Evolutionary conservation across 2,113 vertebrate species (phyloP).

Genomic region (Cepphus grylle): DNA sequence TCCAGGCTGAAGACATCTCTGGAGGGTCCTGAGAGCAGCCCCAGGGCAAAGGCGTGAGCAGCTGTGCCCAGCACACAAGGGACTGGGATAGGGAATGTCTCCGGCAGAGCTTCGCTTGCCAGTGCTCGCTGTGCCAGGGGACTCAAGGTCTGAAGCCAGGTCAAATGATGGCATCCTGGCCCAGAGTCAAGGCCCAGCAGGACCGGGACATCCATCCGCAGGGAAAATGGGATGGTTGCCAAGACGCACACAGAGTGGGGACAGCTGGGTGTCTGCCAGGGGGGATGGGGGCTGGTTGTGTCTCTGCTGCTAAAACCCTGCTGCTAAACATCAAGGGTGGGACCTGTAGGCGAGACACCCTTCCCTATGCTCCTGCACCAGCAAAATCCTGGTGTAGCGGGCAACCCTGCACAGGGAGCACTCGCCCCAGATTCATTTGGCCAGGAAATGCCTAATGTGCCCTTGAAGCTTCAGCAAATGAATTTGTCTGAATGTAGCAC

Average conservation of each 20-base stretch:
- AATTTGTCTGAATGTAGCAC: neutral
- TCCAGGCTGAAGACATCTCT: neutral
- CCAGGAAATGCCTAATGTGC: neutral
- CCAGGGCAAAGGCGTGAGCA: neutral
- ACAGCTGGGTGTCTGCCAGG: neutral
- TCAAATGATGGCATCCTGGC: neutral
- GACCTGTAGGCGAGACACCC: fast-evolving
- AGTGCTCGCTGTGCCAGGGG: neutral
- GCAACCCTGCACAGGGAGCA: neutral
- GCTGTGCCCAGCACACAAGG: neutral
- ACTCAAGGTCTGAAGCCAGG: neutral
- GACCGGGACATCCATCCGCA: fast-evolving
- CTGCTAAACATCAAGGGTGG: neutral
- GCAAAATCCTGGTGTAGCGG: neutral
- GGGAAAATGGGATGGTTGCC: neutral
- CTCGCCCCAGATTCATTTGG: neutral
- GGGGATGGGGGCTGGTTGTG: neutral
- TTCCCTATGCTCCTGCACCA: neutral
- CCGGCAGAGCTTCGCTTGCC: neutral
- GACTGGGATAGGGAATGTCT: neutral
- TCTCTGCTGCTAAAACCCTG: neutral
- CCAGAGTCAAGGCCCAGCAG: neutral
- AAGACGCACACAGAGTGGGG: neutral
- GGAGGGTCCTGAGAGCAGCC: neutral
- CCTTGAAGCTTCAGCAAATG: neutral